phyloP scores from a whole-genome alignment of 2,797 vertebrate genomes.

The Allenopithecus nigroviridis region DNA sequence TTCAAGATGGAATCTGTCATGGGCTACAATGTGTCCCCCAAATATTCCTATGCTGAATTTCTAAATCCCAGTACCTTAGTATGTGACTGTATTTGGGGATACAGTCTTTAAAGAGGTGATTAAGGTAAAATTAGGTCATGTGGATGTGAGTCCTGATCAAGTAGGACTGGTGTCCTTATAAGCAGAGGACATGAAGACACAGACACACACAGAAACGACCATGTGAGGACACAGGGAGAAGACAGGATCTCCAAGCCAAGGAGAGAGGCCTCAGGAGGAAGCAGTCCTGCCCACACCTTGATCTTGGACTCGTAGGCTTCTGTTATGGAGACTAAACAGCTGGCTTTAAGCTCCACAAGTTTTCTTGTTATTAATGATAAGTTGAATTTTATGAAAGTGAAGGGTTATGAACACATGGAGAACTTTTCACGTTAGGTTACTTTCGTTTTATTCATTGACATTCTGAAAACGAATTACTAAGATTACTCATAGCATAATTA shows the following conservation, averaged over 20 bases:
- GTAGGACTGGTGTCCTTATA: neutral
- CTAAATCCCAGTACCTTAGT: neutral
- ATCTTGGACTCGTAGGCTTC: neutral
- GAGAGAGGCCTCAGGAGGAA: neutral
- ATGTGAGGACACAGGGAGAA: neutral
- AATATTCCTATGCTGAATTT: too few species aligned
- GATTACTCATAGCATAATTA: neutral
- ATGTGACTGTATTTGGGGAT: neutral
- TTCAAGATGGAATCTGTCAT: neutral
- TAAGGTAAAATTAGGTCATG: neutral
- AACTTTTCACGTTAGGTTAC: neutral
- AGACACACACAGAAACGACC: fast-evolving
- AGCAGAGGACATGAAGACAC: neutral
- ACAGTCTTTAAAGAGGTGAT: neutral
- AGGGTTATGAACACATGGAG: neutral
- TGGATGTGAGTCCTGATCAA: fast-evolving
- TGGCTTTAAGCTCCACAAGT: neutral
- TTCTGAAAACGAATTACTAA: neutral
- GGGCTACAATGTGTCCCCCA: fast-evolving
- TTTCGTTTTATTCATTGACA: neutral
- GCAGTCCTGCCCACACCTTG: too few species aligned
- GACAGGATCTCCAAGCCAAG: fast-evolving
- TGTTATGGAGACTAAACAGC: neutral
- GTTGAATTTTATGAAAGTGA: neutral
- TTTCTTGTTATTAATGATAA: neutral